Base-by-base conservation (phyloP, 1,140 invertebrate genomes). In the Tenebrio molitor region DNA sequence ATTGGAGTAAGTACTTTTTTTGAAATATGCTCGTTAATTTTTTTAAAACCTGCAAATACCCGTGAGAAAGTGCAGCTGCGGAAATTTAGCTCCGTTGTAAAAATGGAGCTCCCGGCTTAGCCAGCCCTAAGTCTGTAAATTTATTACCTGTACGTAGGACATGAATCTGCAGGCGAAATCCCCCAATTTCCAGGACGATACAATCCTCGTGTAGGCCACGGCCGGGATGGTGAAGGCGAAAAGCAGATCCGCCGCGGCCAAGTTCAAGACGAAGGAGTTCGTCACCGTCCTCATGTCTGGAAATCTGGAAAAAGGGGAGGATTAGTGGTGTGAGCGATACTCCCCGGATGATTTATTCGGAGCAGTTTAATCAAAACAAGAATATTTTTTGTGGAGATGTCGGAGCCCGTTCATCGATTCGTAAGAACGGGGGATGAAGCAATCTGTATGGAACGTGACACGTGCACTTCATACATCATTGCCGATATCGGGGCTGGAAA, bases 241-340 rank as follows among this genome's bases (percentile, higher is more conserved):
- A 15, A 89, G 72, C 12, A 93, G 82, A 82, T 93, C 92, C 0
- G 89, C 88, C 8, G 88, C 85, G 1, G 89, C 88, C 75, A 93
- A 84, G 81, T 93, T 93, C 34, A 92, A 85, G 14, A 93, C 86
- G 80, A 92, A 92, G 74, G 91, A 88, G 80, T 93, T 93, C 46
- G 91, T 92, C 42, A 93, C 90, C 4, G 91, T 92, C 71, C 90
- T 84, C 89, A 93, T 91, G 74, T 90, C 87, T 72, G 87, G 87
- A 81, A 90, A 86, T 14, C 84, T 85, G 69, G 82, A 78, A 79
- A 65, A 70, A 63, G 67, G 33, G 10, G 29, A 77, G n/a, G n/a
- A n/a, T n/a, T n/a, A 68, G 63, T 72, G 14, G 33, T 17, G 23
- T 16, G 29, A 46, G 21, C 17, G 10, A 33, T 29, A n/a, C n/a